Evolutionary conservation across 2,888 invertebrate species (phyloP), one percentile per base, ranked within the genome.

Genomic region (Entomobrya multifasciata): DNA sequence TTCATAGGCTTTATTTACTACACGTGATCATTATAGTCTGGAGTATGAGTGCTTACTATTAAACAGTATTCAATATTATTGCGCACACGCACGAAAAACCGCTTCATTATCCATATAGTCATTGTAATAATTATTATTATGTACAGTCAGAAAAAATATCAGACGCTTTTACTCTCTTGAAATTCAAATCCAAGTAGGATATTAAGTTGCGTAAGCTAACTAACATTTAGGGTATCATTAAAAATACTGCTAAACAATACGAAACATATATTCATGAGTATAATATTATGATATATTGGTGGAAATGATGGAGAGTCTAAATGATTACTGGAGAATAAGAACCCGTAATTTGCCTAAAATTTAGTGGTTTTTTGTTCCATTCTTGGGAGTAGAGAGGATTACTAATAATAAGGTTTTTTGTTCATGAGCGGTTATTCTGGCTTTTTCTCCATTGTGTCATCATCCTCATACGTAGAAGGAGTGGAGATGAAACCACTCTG

Each of bases 331-430:
- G 62, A 47, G 62, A 47, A 76, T 25, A 60, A 36, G 44, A 81
- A 11, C 44, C 55, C 25, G 81, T 72, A 81, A 81, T 81, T 81
- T 81, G 70, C 60, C 55, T 70, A 81, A 70, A 72, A 81, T 81
- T 70, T 81, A 81, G 81, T 81, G 81, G 57, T 30, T 81, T 72
- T 72, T 70, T 67, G 70, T 81, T 81, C 57, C 78, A 78, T 78
- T 78, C 78, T 52, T 13, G 47, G 80, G 60, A 72, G 57, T 41
- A 70, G 81, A 70, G 81, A 81, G 72, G 81, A 57, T 72, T 81
- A 81, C 22, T 36, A 41, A 2, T 57, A 77, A 41, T 36, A 41
- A 49, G 30, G 49, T 25, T 62, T 65, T 79, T 65, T 17, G 22
- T 25, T 52, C 52, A 27, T 30, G 20, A n/a, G 17, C 17, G 20